Evolutionary conservation across 2,888 invertebrate species (phyloP), one percentile per base, ranked within the genome.

Genomic region (Xestia xanthographa): DNA sequence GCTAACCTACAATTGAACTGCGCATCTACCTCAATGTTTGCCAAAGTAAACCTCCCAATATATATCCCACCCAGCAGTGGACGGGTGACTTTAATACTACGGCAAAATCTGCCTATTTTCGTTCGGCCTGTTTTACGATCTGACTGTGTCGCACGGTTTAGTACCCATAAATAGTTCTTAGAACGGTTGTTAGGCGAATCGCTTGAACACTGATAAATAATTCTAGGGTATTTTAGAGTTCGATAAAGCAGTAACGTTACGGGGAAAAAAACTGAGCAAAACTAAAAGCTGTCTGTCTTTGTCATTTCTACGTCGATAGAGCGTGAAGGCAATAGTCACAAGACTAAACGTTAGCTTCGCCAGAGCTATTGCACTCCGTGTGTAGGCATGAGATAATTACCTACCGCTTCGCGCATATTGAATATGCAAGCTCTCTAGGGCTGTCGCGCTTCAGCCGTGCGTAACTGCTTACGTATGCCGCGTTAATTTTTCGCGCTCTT

Each of bases 51-150:
- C n/a, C 56, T 56, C 26, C 26, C 56, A 6, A 26, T 14, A 12
- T 1, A 56, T 26, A 56, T 29, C 56, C 56, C 8, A 26, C 56
- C 17, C 26, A 26, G 2, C 56, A 8, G 14, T 56, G 56, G 56
- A 56, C 26, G 1, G 17, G 6, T 8, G 8, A 56, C 56, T 58
- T 65, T 43, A 73, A 58, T n/a, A 56, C 9, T 29, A 5, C 63
- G 48, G 41, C 50, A 26, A 70, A 69, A 56, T 62, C 41, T 70
- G 62, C 12, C 34, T 79, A 50, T 66, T 75, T 80, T 67, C 3
- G 26, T 63, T 48, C 2, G 8, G n/a, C 26, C 38, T 29, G 20
- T 26, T 48, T 82, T 69, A 82, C 26, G 45, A 38, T 66, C 38
- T 41, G 12, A 41, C 58, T 75, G n/a, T 69, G 38, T 65, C 58